Percentiles rank a stretch among this genome's conserved stretches.
phyloP scores from a whole-genome alignment of 2,888 invertebrate genomes.

The Sesia apiformis region DNA sequence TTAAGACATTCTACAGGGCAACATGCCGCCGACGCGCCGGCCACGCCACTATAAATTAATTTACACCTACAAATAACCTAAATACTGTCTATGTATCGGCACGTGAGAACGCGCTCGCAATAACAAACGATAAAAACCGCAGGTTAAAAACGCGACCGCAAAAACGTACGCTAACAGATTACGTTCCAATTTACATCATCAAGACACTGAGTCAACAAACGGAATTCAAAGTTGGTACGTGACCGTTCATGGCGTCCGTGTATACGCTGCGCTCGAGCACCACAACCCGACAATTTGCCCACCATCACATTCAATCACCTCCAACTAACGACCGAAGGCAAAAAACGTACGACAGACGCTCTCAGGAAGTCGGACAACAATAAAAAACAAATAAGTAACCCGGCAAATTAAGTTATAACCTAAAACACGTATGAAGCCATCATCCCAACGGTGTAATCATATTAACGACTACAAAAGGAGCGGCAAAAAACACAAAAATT shows the following conservation, averaged over 20 bases:
- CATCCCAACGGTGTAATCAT: conserved; percentile 74
- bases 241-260: conserved; percentile 14
- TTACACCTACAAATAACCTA: conserved; percentile 28
- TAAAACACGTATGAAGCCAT: conserved; percentile 75
- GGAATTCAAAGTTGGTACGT: conserved; percentile 41
- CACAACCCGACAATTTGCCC: conserved; percentile 47
- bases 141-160: conserved; percentile 6
- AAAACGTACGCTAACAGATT: conserved; percentile 33
- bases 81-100: conserved; percentile 3
- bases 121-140: not conserved
- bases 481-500: conserved; percentile 72
- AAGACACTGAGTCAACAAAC: conserved; percentile 39
- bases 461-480: conserved; percentile 74
- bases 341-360: conserved; percentile 64
- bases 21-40: conserved; percentile 20
- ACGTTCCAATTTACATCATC: conserved; percentile 40
- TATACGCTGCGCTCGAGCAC: conserved; percentile 10
- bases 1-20: conserved; percentile 24
- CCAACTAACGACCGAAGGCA: conserved; percentile 59
- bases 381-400: conserved; percentile 71
- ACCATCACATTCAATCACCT: conserved; percentile 71
- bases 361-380: conserved; percentile 69
- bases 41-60: conserved; percentile 47
- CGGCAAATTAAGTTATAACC: conserved; percentile 74
- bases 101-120: not conserved